Base-by-base conservation (phyloP, 2,888 invertebrate genomes). In the Drosophila percnosoma region DNA sequence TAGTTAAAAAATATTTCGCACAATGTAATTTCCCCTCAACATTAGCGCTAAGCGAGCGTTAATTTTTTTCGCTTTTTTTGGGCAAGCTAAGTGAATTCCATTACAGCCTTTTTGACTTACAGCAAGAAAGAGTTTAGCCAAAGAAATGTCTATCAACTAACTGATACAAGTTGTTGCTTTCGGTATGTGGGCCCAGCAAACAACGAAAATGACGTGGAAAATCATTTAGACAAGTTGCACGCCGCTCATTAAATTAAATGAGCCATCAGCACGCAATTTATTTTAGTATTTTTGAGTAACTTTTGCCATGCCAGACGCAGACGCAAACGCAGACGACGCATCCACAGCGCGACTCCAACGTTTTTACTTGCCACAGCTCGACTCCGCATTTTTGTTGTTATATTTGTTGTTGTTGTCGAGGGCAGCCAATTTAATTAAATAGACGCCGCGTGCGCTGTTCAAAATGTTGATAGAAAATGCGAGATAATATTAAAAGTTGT, bases 201-300 rank as follows among this genome's bases (percentile, higher is more conserved):
- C 80, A 76, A 48, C 64, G 59, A 45, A 75, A 78, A 73, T 82
- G 78, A 82, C 63, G 73, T 73, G 83, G 85, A 89, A 86, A 89
- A 92, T 91, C 92, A 91, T 92, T 92, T 92, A 92, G 91, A 92
- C 91, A 91, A 92, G 91, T 91, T 92, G 91, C 91, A 90, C 90
- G 92, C 91, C 90, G 92, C 92, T 91, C 91, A 91, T 91, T 92
- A 92, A 92, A 92, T 92, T 91, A 92, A 91, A 91, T 92, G 91
- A 92, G 90, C 91, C 92, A 92, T 92, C 91, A 92, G 91, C 91
- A 92, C 92, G 91, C 91, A 92, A 91, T 91, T 92, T 91, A 90
- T 92, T 91, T 91, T 80, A 91, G 91, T 91, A 90, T 91, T 90
- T 90, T 91, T 91, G 86, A 90, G 91, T 84, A 84, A 88, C 89